phyloP scores from a whole-genome alignment of 2,113 vertebrate species.

The Ctenomys sociabilis region DNA sequence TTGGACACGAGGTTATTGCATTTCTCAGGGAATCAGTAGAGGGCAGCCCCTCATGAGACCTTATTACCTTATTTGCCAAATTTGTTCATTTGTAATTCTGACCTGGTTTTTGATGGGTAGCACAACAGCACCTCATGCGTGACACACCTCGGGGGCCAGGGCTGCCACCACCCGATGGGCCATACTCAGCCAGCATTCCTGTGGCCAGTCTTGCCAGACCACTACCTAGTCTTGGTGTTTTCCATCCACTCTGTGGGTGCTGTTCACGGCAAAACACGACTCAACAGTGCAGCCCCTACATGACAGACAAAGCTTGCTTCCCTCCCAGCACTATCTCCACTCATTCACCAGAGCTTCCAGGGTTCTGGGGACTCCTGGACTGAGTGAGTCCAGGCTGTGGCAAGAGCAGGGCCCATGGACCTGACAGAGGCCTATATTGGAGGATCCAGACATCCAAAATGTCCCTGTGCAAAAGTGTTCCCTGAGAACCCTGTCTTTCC shows the following conservation, averaged over 20 bases:
- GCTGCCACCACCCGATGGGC: neutral
- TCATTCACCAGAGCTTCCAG: neutral
- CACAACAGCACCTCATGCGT: neutral
- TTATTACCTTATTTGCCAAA: neutral
- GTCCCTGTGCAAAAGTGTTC: neutral
- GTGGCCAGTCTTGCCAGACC: neutral
- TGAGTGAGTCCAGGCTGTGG: neutral
- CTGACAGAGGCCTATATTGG: neutral
- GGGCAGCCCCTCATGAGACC: neutral
- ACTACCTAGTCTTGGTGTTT: neutral
- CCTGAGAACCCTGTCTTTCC: neutral
- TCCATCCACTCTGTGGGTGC: neutral
- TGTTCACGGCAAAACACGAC: neutral
- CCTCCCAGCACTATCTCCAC: neutral
- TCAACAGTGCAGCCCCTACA: neutral
- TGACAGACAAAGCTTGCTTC: fast-evolving
- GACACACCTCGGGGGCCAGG: neutral
- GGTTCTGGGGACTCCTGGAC: neutral
- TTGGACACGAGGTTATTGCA: fast-evolving
- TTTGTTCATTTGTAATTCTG: neutral
- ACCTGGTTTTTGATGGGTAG: neutral
- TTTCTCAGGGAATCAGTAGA: neutral
- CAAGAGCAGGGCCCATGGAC: no score
- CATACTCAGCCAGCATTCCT: no score
- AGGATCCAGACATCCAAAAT: neutral